phyloP scores from a whole-genome alignment of 1,140 invertebrate species.

The Trinorchestia longiramus region DNA sequence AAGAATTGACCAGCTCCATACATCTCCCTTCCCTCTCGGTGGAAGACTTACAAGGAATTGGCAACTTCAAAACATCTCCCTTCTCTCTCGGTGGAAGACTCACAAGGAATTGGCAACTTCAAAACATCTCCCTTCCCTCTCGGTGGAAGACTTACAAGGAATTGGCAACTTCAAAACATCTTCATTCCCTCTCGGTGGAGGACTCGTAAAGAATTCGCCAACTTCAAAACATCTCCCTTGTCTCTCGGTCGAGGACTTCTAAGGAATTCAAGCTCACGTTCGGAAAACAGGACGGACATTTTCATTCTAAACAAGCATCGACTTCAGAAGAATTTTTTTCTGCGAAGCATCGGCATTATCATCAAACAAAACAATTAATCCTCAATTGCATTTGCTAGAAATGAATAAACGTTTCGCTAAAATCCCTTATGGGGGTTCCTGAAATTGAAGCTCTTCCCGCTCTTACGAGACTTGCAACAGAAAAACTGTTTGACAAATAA shows the following conservation, averaged over 20 bases:
- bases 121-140: background rate
- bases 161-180: background rate
- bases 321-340: background rate
- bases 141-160: background rate
- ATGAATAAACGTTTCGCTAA: background rate
- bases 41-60: no score
- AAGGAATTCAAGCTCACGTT: background rate
- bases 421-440: background rate
- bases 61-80: background rate
- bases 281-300: background rate
- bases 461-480: background rate
- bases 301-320: background rate
- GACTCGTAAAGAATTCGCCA: background rate
- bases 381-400: background rate
- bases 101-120: background rate
- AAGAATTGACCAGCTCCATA: no score
- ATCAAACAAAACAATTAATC: constrained; percentile 7
- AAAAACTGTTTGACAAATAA: no score
- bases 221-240: background rate
- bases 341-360: background rate
- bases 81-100: background rate
- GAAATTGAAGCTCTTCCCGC: background rate
- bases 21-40: no score
- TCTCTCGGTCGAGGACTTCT: background rate
- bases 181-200: background rate